phyloP scores from a whole-genome alignment of 2,888 invertebrate species.

The Pandemis heparana region DNA sequence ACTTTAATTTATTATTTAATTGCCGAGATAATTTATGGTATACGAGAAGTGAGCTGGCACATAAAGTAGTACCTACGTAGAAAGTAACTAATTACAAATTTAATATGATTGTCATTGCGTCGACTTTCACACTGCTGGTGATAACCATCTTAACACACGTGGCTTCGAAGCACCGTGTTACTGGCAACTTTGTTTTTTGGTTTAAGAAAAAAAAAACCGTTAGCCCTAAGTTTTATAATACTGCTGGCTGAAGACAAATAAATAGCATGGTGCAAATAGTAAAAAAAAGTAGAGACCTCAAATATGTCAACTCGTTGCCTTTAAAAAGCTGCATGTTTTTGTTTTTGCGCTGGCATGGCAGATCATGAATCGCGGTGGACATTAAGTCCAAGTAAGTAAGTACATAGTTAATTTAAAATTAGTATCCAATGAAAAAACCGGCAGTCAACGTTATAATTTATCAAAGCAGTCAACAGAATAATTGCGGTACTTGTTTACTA shows the following conservation, averaged over 20 bases:
- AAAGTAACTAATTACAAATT: constrained; percentile 37
- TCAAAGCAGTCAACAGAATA: neutral
- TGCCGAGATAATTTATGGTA: neutral
- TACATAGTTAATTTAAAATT: neutral
- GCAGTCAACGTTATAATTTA: too few relatives aligned
- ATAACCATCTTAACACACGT: constrained; percentile 35
- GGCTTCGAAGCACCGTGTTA: constrained; percentile 28
- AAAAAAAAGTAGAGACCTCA: neutral
- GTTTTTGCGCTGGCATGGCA: too few relatives aligned
- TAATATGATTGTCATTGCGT: constrained; percentile 43
- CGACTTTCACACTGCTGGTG: constrained; percentile 34
- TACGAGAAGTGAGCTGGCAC: constrained; percentile 8
- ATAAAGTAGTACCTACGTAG: constrained; percentile 15
- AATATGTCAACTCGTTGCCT: too few relatives aligned
- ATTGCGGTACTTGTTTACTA: neutral
- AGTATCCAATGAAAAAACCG: neutral
- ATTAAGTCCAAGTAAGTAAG: too few relatives aligned
- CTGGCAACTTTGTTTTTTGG: neutral
- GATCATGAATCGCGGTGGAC: too few relatives aligned
- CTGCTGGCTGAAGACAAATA: neutral
- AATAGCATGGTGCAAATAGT: neutral
- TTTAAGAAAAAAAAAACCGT: neutral
- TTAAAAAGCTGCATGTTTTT: too few relatives aligned
- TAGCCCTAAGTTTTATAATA: neutral
- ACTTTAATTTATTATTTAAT: constrained; percentile 3